Evolutionary conservation across 92 coral and sea anemone genomes (phyloP).

Genomic region (Phenganax subtilis): DNA sequence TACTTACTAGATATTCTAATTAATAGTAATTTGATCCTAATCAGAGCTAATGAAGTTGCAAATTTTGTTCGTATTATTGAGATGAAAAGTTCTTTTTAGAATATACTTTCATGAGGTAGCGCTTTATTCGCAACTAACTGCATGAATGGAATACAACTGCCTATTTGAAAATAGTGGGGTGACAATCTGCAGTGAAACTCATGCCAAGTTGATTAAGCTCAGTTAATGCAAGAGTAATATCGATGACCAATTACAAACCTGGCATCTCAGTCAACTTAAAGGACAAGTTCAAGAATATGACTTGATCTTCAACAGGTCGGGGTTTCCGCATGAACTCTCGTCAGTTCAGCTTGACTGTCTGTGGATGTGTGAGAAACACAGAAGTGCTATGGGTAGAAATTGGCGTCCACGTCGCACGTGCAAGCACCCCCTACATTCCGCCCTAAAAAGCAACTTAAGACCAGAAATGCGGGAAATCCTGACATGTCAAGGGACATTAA

Average conservation of each 20-base stretch:
- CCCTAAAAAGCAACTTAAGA: constrained; percentile 45
- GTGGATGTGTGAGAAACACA: constrained; percentile 60
- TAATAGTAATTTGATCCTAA: too few relatives aligned
- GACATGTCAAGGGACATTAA: constrained; percentile 53
- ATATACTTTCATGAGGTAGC: too few relatives aligned
- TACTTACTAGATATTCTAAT: too few relatives aligned
- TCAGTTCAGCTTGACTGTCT: constrained; percentile 47
- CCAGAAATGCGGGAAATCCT: constrained; percentile 44
- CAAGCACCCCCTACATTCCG: constrained; percentile 56
- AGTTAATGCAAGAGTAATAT: too few relatives aligned
- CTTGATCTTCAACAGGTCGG: constrained; percentile 51
- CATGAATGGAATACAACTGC: constrained; percentile 37
- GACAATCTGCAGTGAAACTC: constrained; percentile 28
- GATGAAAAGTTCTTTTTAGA: too few relatives aligned
- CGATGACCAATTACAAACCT: too few relatives aligned
- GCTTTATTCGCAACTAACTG: too few relatives aligned
- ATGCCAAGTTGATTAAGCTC: constrained; percentile 31
- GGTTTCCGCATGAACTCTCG: constrained; percentile 46
- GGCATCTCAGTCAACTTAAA: too few relatives aligned
- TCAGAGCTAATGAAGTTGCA: too few relatives aligned
- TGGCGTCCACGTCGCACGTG: constrained; percentile 56
- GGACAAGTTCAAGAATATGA: constrained; percentile 51
- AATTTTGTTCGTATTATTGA: too few relatives aligned
- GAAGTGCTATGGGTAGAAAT: constrained; percentile 46
- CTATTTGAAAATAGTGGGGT: constrained; percentile 41